Base-by-base conservation (phyloP, 2,888 invertebrate species). In the Leptogaster cylindrica region DNA sequence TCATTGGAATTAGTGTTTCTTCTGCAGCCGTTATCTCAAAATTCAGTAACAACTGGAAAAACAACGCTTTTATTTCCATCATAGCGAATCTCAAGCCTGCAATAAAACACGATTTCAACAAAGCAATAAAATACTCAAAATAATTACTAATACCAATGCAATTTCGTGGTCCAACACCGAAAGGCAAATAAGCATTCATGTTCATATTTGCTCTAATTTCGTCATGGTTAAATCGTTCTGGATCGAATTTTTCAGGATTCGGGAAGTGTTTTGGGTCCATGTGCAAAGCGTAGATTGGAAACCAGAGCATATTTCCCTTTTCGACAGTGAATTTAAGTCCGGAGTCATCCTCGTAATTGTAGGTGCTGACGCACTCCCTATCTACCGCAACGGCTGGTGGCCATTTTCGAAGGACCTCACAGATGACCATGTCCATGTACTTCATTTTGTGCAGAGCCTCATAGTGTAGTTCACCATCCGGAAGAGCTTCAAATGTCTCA, bases 161-260 rank as follows among this genome's bases (percentile, higher is more conserved):
- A 74, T 83, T 86, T 66, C 88, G 82, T 1, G 85, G 87, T 2
- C 88, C 88, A 0, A 80, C 33, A 1, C 86, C 87, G 65, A 87
- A 87, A 0, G 86, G 85, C 72, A 83, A 72, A 68, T 84, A 86
- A 0, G 82, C 76, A 46, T 80, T 82, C 0, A 82, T 80, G 8
- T 78, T 72, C 12, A 83, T 82, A 12, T 80, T 80, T 0, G 78
- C 76, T 70, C 83, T 85, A 73, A 86, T 86, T 70, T 85, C 83
- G 0, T 85, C 83, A 2, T n/a, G n/a, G n/a, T 80, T 85, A 71
- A 87, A 87, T 12, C 87, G 76, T 71, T 85, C 82, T 6, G 87
- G 87, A 74, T 87, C 83, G 64, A 87, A 87, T 73, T 83, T 84
- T 0, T 76, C 72, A 0, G 87, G 87, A 8, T 87, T 78, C 0